Base-by-base conservation (phyloP, 2,113 vertebrate species). In the Mus pahari region DNA sequence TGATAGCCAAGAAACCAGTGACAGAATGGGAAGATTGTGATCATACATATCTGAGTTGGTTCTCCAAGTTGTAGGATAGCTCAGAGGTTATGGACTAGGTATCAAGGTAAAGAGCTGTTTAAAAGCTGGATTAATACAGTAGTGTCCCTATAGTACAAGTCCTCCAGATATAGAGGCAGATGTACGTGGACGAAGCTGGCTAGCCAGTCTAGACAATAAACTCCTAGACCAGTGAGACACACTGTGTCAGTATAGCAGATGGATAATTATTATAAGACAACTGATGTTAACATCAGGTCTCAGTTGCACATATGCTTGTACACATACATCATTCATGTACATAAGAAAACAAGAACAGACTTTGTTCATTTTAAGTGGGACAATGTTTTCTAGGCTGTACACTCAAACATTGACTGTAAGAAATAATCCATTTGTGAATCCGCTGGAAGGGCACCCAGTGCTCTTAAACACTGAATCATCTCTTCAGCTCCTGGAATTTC, bases 281-380 rank as follows among this genome's bases (percentile, higher is more conserved):
- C 39, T 33, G 82, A 86, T 68, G 31, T 5, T 33, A 33, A 68
- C 42, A 50, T 36, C 26, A 22, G 5, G 42, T 28, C 42, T 48
- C 17, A 50, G 3, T 42, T 42, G 6, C 22, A 39, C 55, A 48
- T 19, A 60, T 83, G 62, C 62, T 36, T 36, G 62, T 36, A 48
- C 83, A 66, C 19, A 20, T 11, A 33, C 12, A 16, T 48, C 42
- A 66, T 14, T 66, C 45, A 50, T 8, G 2, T 48, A 66, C 10
- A 24, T 68, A 7, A 33, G 19, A 68, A 36, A 33, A 33, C 28
- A 33, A 36, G 28, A 50, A 68, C 2, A 68, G 39, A 48, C 31
- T 66, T 22, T 68, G 42, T 33, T 86, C 42, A 58, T 60, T 81
- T 8, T 68, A 55, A 50, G 99, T 99, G 55, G 19, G 7, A 95